These are phyloP conservation scores for Micrasema minimum DNA, from an alignment of 1,140 invertebrate species.

Conservation along the genomic window DNA sequence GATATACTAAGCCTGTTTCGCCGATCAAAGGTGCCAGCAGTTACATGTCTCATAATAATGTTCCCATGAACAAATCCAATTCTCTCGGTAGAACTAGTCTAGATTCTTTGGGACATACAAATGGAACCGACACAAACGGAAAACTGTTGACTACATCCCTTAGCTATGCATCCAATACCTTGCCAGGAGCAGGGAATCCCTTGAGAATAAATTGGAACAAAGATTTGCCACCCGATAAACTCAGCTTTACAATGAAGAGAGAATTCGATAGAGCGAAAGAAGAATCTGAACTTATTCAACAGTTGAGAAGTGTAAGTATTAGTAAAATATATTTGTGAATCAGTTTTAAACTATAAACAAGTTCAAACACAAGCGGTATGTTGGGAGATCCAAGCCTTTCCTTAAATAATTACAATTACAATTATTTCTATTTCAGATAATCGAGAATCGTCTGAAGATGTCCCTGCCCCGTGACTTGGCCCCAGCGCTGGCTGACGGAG, in stretches of 20 bases:
- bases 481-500: constrained; percentile 88
- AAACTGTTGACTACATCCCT: constrained; percentile 69
- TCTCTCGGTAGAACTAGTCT: constrained; percentile 59
- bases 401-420: no score
- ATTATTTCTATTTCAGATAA: constrained; percentile 73
- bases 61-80: constrained; percentile 61
- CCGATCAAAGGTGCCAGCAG: constrained; percentile 71
- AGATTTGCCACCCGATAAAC: constrained; percentile 77
- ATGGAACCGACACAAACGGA: constrained; percentile 56
- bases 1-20: constrained; percentile 79
- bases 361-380: no score
- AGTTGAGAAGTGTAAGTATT: constrained; percentile 80
- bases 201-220: constrained; percentile 76
- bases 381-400: no score
- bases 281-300: constrained; percentile 86
- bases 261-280: constrained; percentile 91
- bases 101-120: constrained; percentile 59
- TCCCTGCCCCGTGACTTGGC: constrained; percentile 86
- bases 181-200: constrained; percentile 63
- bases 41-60: constrained; percentile 67
- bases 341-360: no score
- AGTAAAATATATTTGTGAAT: neutral
- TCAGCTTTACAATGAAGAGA: constrained; percentile 91
- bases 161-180: constrained; percentile 68
- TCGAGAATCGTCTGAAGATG: constrained; percentile 91